Evolutionary conservation across 2,888 invertebrate species (phyloP), one percentile per base, ranked within the genome.

Genomic region (Malthinus seriepunctatus): DNA sequence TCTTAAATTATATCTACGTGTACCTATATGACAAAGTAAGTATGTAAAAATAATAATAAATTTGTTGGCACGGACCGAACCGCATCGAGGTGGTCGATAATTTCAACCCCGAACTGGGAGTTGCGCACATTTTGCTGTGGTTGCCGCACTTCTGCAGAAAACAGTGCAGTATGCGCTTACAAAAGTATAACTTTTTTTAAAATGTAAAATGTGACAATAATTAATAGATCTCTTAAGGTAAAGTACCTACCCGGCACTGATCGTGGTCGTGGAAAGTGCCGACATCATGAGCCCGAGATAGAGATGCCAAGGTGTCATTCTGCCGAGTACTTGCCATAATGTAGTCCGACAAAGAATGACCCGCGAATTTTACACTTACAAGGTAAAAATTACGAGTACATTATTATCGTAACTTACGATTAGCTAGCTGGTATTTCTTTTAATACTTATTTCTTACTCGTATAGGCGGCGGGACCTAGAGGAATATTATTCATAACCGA

Each of bases 1-100:
- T 23, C 23, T 23, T 23, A 23, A 23, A 23, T 23, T 23, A 23
- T 23, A 23, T 23, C 5, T 23, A 23, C 23, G 23, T 3, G 23
- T 23, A 63, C 59, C 59, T 54, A 65, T 64, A 58, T 58, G 55
- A 53, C 56, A 58, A 63, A 65, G 62, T 62, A 62, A 60, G 58
- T 70, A 71, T 66, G 68, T 70, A 70, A 68, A 73, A 70, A 67
- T 67, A 70, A 70, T 70, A 70, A 71, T 70, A 68, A 71, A 71
- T 71, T 70, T 70, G 70, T 70, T 71, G 68, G 71, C 71, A 69
- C 72, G 73, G 72, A 74, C 74, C 73, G 71, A 73, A 74, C 74
- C 73, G 70, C 73, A 72, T 72, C 72, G 72, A 70, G 64, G 63
- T 66, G 71, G 71, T 73, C 73, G 73, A 72, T 73, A 73, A 59